Percentiles rank a stretch among this genome's conserved stretches.
Conservation (phyloP, 2,797 vertebrate species). For the Telmatherina bonti region DNA sequence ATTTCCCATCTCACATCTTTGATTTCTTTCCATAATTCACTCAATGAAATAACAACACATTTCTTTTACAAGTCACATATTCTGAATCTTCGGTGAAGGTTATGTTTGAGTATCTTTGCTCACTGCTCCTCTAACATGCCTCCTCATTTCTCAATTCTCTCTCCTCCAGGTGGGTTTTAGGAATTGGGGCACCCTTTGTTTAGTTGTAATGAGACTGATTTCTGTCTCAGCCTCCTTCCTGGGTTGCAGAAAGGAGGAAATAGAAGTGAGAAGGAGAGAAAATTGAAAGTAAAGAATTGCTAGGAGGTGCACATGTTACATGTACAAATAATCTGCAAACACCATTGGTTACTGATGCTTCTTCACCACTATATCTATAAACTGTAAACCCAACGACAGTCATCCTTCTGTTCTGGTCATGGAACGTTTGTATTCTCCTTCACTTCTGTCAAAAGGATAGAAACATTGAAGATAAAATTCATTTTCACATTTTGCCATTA, state of each 20-base stretch:
- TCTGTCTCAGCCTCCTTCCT: too few relatives aligned
- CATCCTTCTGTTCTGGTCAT: background rate
- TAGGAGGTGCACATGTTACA: background rate
- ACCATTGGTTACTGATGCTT: background rate
- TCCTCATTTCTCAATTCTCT: background rate
- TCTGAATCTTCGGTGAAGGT: background rate
- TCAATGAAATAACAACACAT: background rate
- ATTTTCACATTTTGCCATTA: too few relatives aligned
- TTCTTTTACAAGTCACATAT: background rate
- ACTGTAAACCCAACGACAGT: background rate
- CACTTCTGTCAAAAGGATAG: background rate
- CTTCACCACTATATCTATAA: background rate
- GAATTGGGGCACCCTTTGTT: background rate
- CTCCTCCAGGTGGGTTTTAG: background rate
- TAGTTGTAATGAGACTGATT: background rate
- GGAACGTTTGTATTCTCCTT: background rate
- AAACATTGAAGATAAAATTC: too few relatives aligned
- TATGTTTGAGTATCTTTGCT: background rate
- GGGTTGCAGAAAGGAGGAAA: background rate
- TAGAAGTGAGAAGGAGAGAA: background rate
- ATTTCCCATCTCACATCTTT: background rate
- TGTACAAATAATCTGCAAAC: background rate
- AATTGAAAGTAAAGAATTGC: background rate
- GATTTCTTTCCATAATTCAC: background rate
- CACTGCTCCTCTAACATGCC: background rate